Percentiles rank a stretch among this genome's conserved stretches.
Conservation (phyloP, 2,113 vertebrate species). For the Sigmodon hispidus region DNA sequence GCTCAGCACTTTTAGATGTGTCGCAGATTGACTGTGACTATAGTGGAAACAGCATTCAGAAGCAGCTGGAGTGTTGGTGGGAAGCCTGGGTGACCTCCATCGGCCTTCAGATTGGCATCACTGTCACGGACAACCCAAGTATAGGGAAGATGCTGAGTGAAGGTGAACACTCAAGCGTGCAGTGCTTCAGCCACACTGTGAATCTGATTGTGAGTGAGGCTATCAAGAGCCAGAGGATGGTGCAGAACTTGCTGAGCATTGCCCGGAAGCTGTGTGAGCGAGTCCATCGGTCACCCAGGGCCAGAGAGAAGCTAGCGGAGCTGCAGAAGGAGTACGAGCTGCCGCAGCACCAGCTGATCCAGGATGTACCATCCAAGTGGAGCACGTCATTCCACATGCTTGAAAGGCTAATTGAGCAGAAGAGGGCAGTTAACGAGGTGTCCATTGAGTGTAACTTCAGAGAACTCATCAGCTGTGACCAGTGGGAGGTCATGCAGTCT, state of each 20-base stretch:
- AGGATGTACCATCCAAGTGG: constrained; percentile 96
- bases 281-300: constrained; percentile 92
- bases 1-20: constrained; percentile 94
- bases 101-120: constrained; percentile 95
- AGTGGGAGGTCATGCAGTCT: constrained; percentile 98
- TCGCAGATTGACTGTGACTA: constrained; percentile 95
- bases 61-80: constrained; percentile 97
- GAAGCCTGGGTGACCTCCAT: constrained; percentile 95
- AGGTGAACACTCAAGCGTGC: constrained; percentile 91
- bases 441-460: constrained; percentile 95
- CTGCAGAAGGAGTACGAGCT: constrained; percentile 91
- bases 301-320: constrained; percentile 93
- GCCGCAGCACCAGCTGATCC: constrained; percentile 94
- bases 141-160: constrained; percentile 93
- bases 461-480: constrained; percentile 97
- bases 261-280: constrained; percentile 97
- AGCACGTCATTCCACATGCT: constrained; percentile 96
- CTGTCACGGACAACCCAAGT: constrained; percentile 92
- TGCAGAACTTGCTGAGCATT: constrained; percentile 95
- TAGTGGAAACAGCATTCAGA: constrained; percentile 92
- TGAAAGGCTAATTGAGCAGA: constrained; percentile 96
- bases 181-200: constrained; percentile 95
- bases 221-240: constrained; percentile 98
- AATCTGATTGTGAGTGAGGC: constrained; percentile 96
- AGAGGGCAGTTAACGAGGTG: constrained; percentile 94